Evolutionary conservation across 2,113 vertebrate species (phyloP).

Genomic region (Dicerorhinus sumatrensis): DNA sequence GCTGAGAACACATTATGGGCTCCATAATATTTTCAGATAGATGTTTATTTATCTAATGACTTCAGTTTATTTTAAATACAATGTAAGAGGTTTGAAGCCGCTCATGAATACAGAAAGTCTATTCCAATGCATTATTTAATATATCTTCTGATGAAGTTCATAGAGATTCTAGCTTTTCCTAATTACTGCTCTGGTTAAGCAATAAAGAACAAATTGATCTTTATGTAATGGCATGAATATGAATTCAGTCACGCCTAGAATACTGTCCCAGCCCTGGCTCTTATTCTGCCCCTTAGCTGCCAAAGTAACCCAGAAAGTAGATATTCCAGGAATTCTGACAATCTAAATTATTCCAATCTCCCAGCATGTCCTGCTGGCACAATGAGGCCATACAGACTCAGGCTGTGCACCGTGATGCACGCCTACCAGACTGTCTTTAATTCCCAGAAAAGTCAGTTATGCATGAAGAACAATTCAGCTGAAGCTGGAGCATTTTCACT

Average conservation of each 20-base stretch:
- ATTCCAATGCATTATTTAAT: constrained; percentile 72
- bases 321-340: constrained; percentile 66
- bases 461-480: constrained; percentile 17
- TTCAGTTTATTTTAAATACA: constrained; percentile 67
- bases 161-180: constrained; percentile 65
- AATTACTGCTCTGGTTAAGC: constrained; percentile 71
- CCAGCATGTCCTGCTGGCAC: constrained; percentile 20
- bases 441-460: constrained; percentile 45
- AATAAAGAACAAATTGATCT: constrained; percentile 73
- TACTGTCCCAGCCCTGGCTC: constrained; percentile 37
- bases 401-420: not conserved
- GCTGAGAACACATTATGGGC: not conserved
- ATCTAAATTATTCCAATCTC: constrained; percentile 60
- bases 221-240: constrained; percentile 59
- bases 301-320: constrained; percentile 62
- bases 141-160: constrained; percentile 57
- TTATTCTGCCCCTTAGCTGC: constrained; percentile 43
- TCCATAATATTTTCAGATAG: constrained; percentile 6
- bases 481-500: constrained; percentile 24
- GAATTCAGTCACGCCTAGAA: constrained; percentile 65
- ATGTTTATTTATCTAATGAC: constrained; percentile 55
- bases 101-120: constrained; percentile 58
- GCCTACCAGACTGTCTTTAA: constrained; percentile 52
- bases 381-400: not conserved
- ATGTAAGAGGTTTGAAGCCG: constrained; percentile 35